Conservation (phyloP, 1,140 invertebrate species). For the Drosophila miranda region DNA sequence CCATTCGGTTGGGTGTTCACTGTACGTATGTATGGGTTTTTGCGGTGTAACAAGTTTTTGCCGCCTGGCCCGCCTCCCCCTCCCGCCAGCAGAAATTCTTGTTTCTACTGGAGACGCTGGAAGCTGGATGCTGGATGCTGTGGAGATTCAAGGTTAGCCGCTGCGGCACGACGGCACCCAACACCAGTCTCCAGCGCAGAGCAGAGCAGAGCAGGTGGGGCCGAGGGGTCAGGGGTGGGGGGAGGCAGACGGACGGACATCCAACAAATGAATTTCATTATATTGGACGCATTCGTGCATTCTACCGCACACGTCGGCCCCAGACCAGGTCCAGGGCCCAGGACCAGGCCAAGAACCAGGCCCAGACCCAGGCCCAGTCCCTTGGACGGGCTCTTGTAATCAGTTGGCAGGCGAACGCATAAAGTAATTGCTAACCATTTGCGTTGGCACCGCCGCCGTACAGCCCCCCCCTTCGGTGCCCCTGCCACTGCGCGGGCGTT, state of each 20-base stretch:
- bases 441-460: slow-evolving; percentile 67
- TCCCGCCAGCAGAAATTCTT: slow-evolving; percentile 50
- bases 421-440: slow-evolving; percentile 80
- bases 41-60: slow-evolving; percentile 77
- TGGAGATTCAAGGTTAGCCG: slow-evolving; percentile 69
- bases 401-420: slow-evolving; percentile 79
- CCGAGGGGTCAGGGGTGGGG: not conserved
- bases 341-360: no score
- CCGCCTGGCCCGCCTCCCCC: slow-evolving; percentile 12
- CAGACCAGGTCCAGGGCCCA: slow-evolving; percentile 27
- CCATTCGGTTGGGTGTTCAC: slow-evolving; percentile 23
- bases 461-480: slow-evolving; percentile 1
- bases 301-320: slow-evolving; percentile 73
- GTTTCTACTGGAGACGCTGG: slow-evolving; percentile 68
- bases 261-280: slow-evolving; percentile 79
- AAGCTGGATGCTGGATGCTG: no score
- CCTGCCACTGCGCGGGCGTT: slow-evolving; percentile 72
- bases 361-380: slow-evolving; percentile 22
- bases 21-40: slow-evolving; percentile 52
- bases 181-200: not conserved
- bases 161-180: slow-evolving; percentile 42
- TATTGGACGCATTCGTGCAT: slow-evolving; percentile 79
- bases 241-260: slow-evolving; percentile 41
- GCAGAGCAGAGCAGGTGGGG: not conserved
- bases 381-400: slow-evolving; percentile 60